Evolutionary conservation across 2,113 vertebrate genomes (phyloP), one percentile per base, ranked within the genome.

Genomic region (Notiomystis cincta): DNA sequence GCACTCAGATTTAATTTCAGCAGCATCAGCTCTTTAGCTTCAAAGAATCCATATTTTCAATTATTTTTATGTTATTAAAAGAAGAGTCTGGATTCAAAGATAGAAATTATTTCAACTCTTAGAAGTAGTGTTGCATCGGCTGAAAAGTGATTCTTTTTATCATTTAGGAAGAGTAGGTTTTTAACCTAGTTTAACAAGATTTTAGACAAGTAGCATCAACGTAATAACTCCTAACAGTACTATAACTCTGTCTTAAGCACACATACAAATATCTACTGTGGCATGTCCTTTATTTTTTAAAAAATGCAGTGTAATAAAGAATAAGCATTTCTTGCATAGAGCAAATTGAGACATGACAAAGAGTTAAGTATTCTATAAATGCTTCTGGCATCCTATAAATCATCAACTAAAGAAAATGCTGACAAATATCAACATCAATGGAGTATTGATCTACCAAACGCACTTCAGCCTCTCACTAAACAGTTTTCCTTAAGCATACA

Each of bases 311-410:
- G 57, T 80, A 93, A 97, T 96, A 96, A 96, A 87, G 71, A 90
- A 96, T 81, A 61, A 82, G 53, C 38, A 62, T 95, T 96, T 86
- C 73, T 30, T 82, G 17, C 11, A 18, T 84, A 77, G 77, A 93
- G 53, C 42, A 94, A 96, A 97, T 94, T 92, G 81, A 97, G 79
- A 96, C 24, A 86, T 94, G 91, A 94, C 40, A 77, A 95, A 97
- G 81, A 98, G 62, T 87, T 97, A 97, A 98, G 54, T 76, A 93
- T 96, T 94, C 35, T 56, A 62, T 96, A 97, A 97, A 91, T 82
- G 89, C 15, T 90, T 69, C 64, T 96, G 95, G 53, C 94, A 96
- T 44, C 40, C 70, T 94, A 97, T 97, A 98, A 96, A 97, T 97
- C 93, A 97, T 81, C 54, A 95, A 10, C 48, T 83, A 87, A 94